phyloP scores from a whole-genome alignment of 2,113 vertebrate genomes.

The Myxocyprinus asiaticus region DNA sequence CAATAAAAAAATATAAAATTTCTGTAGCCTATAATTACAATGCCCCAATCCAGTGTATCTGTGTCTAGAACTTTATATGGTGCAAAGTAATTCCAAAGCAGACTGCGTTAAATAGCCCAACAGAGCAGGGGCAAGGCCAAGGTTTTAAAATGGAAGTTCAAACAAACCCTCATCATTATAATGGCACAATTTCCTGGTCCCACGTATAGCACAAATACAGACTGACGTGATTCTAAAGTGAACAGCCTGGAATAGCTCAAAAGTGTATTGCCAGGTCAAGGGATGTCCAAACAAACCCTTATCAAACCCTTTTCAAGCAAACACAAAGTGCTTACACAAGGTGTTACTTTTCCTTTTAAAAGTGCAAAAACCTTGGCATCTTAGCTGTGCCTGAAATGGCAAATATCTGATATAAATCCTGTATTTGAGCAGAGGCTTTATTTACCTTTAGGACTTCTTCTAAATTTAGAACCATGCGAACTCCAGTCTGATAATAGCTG shows the following conservation, averaged over 20 bases:
- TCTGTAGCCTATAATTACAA: too few relatives aligned
- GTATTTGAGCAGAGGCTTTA: too few relatives aligned
- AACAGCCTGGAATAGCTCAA: slow-evolving; percentile 26
- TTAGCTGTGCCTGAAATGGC: slow-evolving; percentile 2
- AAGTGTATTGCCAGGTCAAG: slow-evolving; percentile 9
- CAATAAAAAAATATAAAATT: too few relatives aligned
- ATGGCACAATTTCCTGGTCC: neutral
- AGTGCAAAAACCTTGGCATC: neutral
- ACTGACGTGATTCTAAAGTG: neutral
- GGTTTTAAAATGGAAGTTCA: slow-evolving; percentile 32
- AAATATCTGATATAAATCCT: neutral
- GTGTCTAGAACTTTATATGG: too few relatives aligned
- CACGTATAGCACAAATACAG: slow-evolving; percentile 17
- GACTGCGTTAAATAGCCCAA: slow-evolving; percentile 33
- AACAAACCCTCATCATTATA: slow-evolving; percentile 16
- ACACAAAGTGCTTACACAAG: neutral
- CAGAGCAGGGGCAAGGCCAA: slow-evolving; percentile 31
- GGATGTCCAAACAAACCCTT: slow-evolving; percentile 27
- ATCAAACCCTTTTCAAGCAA: neutral
- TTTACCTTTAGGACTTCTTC: too few relatives aligned
- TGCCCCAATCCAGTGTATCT: too few relatives aligned
- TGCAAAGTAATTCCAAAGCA: slow-evolving; percentile 18
- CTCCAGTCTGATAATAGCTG: too few relatives aligned
- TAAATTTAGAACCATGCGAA: too few relatives aligned
- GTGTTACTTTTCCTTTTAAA: neutral